Evolutionary conservation across 2,797 vertebrate species (phyloP).

Genomic region (Merluccius polli): DNA sequence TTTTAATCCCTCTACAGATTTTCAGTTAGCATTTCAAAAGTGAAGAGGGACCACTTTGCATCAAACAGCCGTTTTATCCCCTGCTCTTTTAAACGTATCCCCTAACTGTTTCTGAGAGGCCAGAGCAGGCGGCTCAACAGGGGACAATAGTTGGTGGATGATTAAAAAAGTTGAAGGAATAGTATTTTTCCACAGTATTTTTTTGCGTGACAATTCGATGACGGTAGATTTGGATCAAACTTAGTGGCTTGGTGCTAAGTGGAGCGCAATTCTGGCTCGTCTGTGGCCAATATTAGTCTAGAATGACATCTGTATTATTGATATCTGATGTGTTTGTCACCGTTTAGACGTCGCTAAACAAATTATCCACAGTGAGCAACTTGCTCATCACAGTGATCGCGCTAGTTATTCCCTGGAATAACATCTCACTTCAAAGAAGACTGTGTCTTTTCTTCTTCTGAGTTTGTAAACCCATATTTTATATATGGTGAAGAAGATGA

Average conservation of each 20-base stretch:
- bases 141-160: neutral
- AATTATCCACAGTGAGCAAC: neutral
- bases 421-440: constrained; percentile 59
- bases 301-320: neutral
- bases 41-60: constrained; percentile 34
- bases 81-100: constrained; percentile 40
- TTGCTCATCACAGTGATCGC: constrained; percentile 19
- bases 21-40: constrained; percentile 30
- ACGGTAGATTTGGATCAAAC: neutral
- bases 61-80: constrained; percentile 41
- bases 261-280: neutral
- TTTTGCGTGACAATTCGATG: neutral
- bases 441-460: constrained; percentile 33
- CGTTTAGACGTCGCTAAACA: neutral
- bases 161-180: neutral
- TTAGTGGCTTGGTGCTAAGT: neutral
- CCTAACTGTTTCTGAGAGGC: constrained; percentile 33
- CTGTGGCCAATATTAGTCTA: neutral
- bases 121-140: neutral
- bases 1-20: constrained; percentile 70
- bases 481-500: constrained; percentile 69
- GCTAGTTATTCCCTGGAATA: constrained; percentile 32
- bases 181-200: neutral
- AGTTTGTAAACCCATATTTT: constrained; percentile 60
- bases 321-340: neutral